These are phyloP conservation scores for Sinodicranocentrus sp. DNA, from an alignment of 2,888 invertebrate species.

Conservation along the genomic window DNA sequence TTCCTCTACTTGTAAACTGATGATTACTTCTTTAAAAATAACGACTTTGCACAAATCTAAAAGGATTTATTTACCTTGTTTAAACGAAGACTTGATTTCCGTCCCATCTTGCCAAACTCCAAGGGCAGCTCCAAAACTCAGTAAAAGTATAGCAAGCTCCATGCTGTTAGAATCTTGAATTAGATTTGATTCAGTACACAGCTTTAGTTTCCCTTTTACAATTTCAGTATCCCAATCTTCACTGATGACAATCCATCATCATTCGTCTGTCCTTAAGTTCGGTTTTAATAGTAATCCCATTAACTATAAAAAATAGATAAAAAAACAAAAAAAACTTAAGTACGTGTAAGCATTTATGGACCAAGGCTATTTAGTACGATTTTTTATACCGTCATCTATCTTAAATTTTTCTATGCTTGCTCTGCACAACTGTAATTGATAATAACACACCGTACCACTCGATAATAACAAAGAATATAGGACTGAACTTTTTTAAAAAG, in stretches of 20 bases:
- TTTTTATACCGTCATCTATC: not conserved
- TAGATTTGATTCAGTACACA: too few species aligned
- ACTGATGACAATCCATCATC: constrained; percentile 4
- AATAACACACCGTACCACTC: too few species aligned
- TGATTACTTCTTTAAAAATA: too few species aligned
- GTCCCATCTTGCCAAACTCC: constrained; percentile 74
- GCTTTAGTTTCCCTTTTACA: not conserved
- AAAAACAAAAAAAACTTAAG: constrained; percentile 29
- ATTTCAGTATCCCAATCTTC: too few species aligned
- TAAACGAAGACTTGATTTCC: constrained; percentile 69
- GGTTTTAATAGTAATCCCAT: constrained; percentile 46
- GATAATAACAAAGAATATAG: too few species aligned
- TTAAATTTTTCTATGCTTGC: constrained; percentile 24
- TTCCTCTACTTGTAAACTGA: too few species aligned
- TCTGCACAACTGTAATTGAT: constrained; percentile 24
- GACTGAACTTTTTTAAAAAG: not conserved
- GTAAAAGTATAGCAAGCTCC: constrained; percentile 46
- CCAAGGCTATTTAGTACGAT: constrained; percentile 37
- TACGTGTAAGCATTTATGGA: not conserved
- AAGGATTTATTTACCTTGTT: constrained; percentile 60
- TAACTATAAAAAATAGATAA: constrained; percentile 54
- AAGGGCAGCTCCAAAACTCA: constrained; percentile 60
- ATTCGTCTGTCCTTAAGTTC: constrained; percentile 42
- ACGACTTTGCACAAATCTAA: too few species aligned
- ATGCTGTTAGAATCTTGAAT: constrained; percentile 25